Base-by-base conservation (phyloP, 2,888 invertebrate genomes). In the Epirrhoe tristata region DNA sequence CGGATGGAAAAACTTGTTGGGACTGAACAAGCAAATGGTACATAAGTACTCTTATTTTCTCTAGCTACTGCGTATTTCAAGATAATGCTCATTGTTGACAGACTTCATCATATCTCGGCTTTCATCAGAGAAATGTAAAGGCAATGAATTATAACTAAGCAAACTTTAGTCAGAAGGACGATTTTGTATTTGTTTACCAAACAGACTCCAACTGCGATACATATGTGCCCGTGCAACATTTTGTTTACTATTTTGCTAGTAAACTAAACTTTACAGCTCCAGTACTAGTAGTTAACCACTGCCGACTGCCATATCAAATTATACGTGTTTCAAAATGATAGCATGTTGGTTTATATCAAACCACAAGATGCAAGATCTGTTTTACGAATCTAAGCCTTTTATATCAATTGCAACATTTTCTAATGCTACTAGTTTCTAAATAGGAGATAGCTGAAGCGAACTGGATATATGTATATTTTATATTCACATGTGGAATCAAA, bases 191-290 rank as follows among this genome's bases (percentile, higher is more conserved):
- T 77, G 87, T 90, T 91, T 90, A 84, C 68, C 82, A 89, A 89
- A 90, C 87, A 89, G 74, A 80, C 75, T 76, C 71, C 82, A 79
- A 82, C 80, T 84, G 83, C 80, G 75, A 81, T 76, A 81, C 88
- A 88, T 87, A 80, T 88, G 85, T 78, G 72, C 80, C 69, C 80
- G 74, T 80, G 78, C 74, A 77, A 73, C 76, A 78, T 78, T 76
- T 80, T 85, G 86, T 84, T 87, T 85, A 80, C 72, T 68, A 69
- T 77, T 78, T 66, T 59, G 63, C 72, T 74, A 74, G 72, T 77
- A 75, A 75, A 75, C 74, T 62, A 74, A 74, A 60, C 67, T 75
- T 71, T 69, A 73, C 71, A 56, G 66, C 39, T 53, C 63, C 61
- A 60, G 17, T 63, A 53, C 56, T 58, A 52, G 67, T 58, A 54